A percentile compares a stretch with the other conserved stretches of the same genome.
Evolutionary conservation across 2,888 invertebrate species (phyloP).

Genomic region (Hofmannophila pseudospretella): DNA sequence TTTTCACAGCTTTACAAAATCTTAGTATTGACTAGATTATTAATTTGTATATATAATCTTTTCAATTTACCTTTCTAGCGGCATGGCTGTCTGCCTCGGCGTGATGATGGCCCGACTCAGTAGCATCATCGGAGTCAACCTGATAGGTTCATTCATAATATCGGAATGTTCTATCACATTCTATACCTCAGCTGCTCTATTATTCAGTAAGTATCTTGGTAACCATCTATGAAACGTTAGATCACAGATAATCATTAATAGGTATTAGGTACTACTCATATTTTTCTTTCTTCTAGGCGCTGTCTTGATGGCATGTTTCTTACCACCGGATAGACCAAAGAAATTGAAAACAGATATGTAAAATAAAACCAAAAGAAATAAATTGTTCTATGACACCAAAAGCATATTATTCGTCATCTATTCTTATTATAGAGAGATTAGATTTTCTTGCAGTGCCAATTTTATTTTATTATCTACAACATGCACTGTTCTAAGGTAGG

Average conservation of each 20-base stretch:
- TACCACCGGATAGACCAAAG: constrained; percentile 15
- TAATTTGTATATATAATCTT: neutral
- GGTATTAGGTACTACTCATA: no score
- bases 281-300: constrained; percentile 14
- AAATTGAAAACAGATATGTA: neutral
- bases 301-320: constrained; percentile 13
- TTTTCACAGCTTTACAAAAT: no score
- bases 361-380: no score
- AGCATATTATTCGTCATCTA: no score
- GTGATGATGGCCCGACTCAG: constrained; percentile 23
- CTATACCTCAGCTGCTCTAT: constrained; percentile 12
- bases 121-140: constrained; percentile 18
- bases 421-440: no score
- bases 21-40: neutral
- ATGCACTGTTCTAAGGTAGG: no score
- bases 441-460: no score
- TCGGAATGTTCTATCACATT: constrained; percentile 17
- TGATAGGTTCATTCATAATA: constrained; percentile 17
- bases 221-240: neutral
- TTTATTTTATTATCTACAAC: no score
- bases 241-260: neutral
- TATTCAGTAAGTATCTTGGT: constrained; percentile 18
- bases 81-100: constrained; percentile 25
- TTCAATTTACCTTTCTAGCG: constrained; percentile 13
- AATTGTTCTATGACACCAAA: no score